Base-by-base conservation (phyloP, 2,888 invertebrate species). In the Linnaemya vulpina region DNA sequence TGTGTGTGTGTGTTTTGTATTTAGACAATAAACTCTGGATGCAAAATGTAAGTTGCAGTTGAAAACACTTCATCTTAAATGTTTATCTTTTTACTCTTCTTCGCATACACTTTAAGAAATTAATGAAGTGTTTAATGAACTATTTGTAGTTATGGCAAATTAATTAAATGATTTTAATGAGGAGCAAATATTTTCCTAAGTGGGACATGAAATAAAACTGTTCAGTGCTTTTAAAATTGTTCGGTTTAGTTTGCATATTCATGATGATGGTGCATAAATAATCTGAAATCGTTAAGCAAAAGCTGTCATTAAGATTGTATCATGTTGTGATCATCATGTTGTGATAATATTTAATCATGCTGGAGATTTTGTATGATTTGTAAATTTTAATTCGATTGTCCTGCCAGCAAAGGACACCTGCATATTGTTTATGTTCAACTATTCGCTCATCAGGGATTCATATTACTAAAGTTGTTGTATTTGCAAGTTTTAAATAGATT, bases 81-180 rank as follows among this genome's bases (percentile, higher is more conserved):
- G 63, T 79, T 79, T 68, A 62, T 81, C 68, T 68, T 81, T 62
- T 2, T 20, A 17, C 13, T 81, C n/a, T 58, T 53, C 62, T 58
- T 53, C 62, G 79, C 55, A 55, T 70, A 75, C 68, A 80, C 67
- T 68, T 74, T 30, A 30, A 60, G 73, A 80, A 80, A 62, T 51
- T 73, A 73, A 65, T 79, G 46, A 79, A 79, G 71, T 79, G 65
- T 63, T 79, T 65, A 74, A 74, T 68, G 60, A 62, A 60, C 67
- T 68, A 22, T 77, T 53, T 78, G 53, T 25, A 11, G 46, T 73
- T 55, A 63, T 73, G 35, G 17, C 15, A 79, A 73, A 79, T 55
- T 51, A 77, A 49, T 60, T 77, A 68, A 38, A 60, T 38, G 49
- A 8, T 60, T 77, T 40, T 25, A 60, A 51, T 67, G 49, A 60